Evolutionary conservation across 2,797 vertebrate species (phyloP).

Genomic region (Karalla daura): DNA sequence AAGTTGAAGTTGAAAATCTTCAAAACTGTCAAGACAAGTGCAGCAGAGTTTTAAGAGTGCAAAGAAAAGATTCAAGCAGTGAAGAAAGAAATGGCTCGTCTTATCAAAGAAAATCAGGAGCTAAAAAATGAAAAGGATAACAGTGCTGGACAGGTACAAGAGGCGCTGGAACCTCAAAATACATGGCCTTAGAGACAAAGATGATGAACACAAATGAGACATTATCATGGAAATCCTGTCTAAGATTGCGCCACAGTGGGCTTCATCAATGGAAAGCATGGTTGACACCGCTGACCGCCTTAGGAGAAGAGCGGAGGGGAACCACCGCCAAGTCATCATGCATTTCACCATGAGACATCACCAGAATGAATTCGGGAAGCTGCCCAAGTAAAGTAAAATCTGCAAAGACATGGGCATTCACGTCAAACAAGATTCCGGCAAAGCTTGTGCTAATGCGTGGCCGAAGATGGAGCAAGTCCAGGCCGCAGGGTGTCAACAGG

Average conservation of each 20-base stretch:
- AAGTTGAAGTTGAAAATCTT: no score
- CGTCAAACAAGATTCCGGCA: neutral
- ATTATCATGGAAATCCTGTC: neutral
- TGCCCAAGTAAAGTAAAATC: neutral
- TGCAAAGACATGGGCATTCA: neutral
- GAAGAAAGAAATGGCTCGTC: neutral
- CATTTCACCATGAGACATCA: neutral
- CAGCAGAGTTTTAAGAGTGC: neutral
- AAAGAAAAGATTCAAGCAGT: neutral
- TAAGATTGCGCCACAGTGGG: neutral
- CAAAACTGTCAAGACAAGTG: neutral
- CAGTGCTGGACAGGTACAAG: neutral
- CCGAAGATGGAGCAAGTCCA: neutral
- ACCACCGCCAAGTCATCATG: neutral
- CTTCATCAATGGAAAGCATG: neutral
- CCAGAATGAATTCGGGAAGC: neutral
- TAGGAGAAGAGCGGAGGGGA: neutral
- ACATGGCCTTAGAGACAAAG: neutral
- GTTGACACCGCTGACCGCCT: neutral
- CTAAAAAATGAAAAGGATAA: neutral
- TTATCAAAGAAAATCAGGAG: neutral
- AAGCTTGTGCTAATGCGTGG: neutral
- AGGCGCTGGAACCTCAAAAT: neutral
- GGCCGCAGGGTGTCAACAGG: neutral
- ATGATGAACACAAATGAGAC: neutral